Conservation (phyloP, 2,797 vertebrate species). For the Enteromius mattozi region DNA sequence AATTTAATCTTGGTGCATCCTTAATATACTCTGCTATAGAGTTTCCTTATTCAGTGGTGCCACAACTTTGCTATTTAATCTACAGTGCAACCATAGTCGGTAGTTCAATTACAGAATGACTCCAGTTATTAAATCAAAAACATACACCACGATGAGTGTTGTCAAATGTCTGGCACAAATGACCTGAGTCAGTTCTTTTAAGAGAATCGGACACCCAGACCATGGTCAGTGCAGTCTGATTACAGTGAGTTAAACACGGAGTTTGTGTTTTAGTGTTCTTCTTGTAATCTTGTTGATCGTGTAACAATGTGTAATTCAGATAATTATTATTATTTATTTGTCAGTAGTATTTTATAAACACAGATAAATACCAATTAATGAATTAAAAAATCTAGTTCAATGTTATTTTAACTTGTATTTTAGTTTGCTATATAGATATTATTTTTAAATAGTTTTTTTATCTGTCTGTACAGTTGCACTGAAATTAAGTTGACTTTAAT, state of each 20-base stretch:
- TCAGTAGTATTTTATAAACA: neutral
- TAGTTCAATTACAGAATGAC: neutral
- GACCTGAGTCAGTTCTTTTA: neutral
- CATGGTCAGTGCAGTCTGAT: neutral
- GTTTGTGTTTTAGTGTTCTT: no score
- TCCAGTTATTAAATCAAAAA: neutral
- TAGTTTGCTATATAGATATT: neutral
- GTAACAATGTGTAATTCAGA: neutral
- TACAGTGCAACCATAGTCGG: neutral
- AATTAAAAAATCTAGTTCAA: no score
- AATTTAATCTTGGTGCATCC: neutral
- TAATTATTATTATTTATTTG: neutral
- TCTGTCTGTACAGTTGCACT: neutral
- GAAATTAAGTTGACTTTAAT: neutral
- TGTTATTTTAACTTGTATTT: neutral
- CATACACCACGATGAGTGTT: neutral
- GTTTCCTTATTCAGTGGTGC: neutral
- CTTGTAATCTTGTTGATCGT: neutral
- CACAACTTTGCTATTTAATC: neutral
- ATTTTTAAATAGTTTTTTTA: neutral
- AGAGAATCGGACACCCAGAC: neutral
- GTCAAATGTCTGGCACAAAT: neutral
- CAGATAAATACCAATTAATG: neutral
- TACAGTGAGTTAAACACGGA: neutral
- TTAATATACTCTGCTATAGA: neutral